Percentiles rank a stretch among this genome's conserved stretches.
These are phyloP conservation scores for Thalassoma bifasciatum DNA, from an alignment of 2,113 vertebrate species.

Conservation along the genomic window DNA sequence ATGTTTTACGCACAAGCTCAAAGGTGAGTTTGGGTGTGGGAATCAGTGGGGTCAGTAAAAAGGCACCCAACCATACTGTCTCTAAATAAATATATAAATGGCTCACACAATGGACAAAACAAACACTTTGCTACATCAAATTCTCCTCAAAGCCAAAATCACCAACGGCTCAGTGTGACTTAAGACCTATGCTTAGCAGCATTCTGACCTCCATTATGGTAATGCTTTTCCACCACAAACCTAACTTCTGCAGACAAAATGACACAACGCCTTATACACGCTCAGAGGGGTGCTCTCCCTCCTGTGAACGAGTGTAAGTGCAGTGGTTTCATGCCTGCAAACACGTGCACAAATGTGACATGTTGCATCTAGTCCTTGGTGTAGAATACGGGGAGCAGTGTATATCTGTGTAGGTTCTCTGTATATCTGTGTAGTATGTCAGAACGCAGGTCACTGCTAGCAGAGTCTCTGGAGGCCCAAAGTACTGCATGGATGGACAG, in stretches of 20 bases:
- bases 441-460: constrained; percentile 54
- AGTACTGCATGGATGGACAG: constrained; percentile 44
- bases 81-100: constrained; percentile 2
- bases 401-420: constrained; percentile 10
- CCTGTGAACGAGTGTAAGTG: constrained; percentile 57
- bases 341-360: constrained; percentile 68
- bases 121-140: constrained; percentile 15
- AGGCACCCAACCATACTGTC: background rate
- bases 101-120: background rate
- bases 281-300: constrained; percentile 45
- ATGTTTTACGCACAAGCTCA: constrained; percentile 26
- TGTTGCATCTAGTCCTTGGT: constrained; percentile 58
- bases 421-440: constrained; percentile 28
- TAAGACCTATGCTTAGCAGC: constrained; percentile 47
- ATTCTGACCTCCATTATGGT: constrained; percentile 49
- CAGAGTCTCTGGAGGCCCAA: constrained; percentile 48
- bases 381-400: constrained; percentile 23
- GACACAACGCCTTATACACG: constrained; percentile 57
- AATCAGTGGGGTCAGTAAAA: constrained; percentile 25
- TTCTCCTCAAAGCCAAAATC: constrained; percentile 15
- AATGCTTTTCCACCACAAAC: constrained; percentile 50
- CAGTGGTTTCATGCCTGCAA: constrained; percentile 33
- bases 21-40: constrained; percentile 25
- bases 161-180: constrained; percentile 18
- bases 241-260: constrained; percentile 75